A percentile compares a stretch with the other conserved stretches of the same genome.
These are phyloP conservation scores for Burhinus bistriatus DNA, from an alignment of 2,113 vertebrate species.

Conservation along the genomic window DNA sequence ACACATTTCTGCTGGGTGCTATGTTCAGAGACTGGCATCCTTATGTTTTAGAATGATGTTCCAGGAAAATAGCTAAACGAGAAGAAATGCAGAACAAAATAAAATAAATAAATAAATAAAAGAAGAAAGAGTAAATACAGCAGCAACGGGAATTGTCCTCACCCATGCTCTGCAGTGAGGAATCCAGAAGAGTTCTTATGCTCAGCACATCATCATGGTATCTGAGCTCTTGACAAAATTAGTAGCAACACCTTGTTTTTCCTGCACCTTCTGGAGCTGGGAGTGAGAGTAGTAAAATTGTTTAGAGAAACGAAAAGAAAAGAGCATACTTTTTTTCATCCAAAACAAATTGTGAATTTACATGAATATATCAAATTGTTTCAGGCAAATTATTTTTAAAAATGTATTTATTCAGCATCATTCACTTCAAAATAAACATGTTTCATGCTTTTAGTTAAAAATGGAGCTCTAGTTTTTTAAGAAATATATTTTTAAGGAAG, in stretches of 20 bases:
- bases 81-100: not conserved
- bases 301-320: not conserved
- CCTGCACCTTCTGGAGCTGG: not conserved
- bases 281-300: not conserved
- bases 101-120: not conserved
- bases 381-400: not conserved
- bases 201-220: not conserved
- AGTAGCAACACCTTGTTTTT: not conserved
- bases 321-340: not conserved
- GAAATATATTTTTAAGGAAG: not conserved
- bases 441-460: constrained; percentile 15
- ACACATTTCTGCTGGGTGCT: not conserved
- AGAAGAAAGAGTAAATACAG: not conserved
- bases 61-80: not conserved
- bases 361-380: not conserved
- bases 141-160: not conserved
- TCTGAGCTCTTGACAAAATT: not conserved
- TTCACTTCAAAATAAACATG: not conserved
- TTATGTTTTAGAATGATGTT: not conserved
- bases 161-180: not conserved
- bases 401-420: not conserved
- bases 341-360: not conserved
- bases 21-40: not conserved
- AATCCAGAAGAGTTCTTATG: not conserved
- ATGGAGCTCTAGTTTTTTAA: not conserved